These are phyloP conservation scores for Leucoraja erinaceus DNA, from an alignment of 2,113 vertebrate species.

Conservation along the genomic window DNA sequence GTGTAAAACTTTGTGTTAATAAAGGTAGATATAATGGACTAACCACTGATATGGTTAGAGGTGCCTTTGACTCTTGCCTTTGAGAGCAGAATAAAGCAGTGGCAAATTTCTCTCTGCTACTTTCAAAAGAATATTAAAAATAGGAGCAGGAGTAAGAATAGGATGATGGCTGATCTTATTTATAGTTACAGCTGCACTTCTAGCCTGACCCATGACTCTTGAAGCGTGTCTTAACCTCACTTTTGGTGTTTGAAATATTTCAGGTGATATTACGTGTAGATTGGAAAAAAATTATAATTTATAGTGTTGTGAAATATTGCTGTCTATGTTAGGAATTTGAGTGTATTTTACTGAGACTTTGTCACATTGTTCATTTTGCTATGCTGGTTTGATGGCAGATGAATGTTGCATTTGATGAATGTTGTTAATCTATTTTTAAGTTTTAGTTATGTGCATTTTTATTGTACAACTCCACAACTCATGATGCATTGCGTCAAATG, in stretches of 20 bases:
- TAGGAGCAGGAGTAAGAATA: no score
- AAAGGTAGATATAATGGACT: not conserved
- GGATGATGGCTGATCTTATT: no score
- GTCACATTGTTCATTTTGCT: not conserved
- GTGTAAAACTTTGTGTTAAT: not conserved
- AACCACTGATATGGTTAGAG: not conserved
- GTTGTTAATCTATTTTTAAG: not conserved
- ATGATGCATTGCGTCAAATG: not conserved
- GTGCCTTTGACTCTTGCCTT: not conserved
- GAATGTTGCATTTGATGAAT: not conserved
- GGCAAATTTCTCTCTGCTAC: not conserved
- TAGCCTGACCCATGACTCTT: no score
- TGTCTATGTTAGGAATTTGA: not conserved
- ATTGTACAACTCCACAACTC: not conserved
- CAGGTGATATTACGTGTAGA: not conserved
- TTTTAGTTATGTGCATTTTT: not conserved
- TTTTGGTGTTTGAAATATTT: not conserved
- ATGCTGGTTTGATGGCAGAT: not conserved
- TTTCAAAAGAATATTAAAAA: no score
- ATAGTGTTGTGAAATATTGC: not conserved
- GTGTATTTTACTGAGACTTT: not conserved
- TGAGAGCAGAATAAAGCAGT: not conserved
- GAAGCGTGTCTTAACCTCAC: not conserved
- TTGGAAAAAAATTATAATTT: not conserved
- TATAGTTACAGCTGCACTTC: no score